Evolutionary conservation across 2,888 invertebrate genomes (phyloP), one percentile per base, ranked within the genome.

Genomic region (Troilus luridus): DNA sequence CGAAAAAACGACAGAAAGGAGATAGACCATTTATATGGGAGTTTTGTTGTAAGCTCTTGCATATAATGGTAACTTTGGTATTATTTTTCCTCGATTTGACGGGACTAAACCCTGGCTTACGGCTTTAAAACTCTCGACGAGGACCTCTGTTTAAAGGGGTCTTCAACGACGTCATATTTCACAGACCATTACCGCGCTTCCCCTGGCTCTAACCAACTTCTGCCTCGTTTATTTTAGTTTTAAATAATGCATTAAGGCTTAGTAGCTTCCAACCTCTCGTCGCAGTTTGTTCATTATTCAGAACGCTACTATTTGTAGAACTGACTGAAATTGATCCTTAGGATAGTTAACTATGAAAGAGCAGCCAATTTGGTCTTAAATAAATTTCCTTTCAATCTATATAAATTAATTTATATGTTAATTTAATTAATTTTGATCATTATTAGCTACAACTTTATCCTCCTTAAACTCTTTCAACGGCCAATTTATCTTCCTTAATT

Each of bases 191-290:
- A 85, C 56, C 85, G 56, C 21, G 17, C 56, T 21, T 85, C 56
- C 17, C n/a, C 21, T 54, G 54, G 81, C 54, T 19, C 81, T 81
- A 9, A 85, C 85, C 54, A 56, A 85, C 56, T 56, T 56, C 56
- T n/a, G n/a, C n/a, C 81, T 56, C 56, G 56, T 85, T 85, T 56
- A 85, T 85, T 85, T 85, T 12, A 58, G 85, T 85, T 56, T 85
- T 85, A 85, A 85, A 85, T 85, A 56, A 85, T 81, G 85, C 85
- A 58, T 85, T 85, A 85, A 14, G 41, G 41, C 7, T 17, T n/a
- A 85, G n/a, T 21, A 5, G n/a, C 9, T 8, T 77, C 41, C 41
- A 41, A 0, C 5, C 8, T 67, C 24, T 67, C 14, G 11, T 24
- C 12, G 12, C 14, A 14, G 24, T 24, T 12, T 67, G 67, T 24